Conservation (phyloP, 37 sponge, comb jelly and placozoan species). For the Corticium candelabrum region DNA sequence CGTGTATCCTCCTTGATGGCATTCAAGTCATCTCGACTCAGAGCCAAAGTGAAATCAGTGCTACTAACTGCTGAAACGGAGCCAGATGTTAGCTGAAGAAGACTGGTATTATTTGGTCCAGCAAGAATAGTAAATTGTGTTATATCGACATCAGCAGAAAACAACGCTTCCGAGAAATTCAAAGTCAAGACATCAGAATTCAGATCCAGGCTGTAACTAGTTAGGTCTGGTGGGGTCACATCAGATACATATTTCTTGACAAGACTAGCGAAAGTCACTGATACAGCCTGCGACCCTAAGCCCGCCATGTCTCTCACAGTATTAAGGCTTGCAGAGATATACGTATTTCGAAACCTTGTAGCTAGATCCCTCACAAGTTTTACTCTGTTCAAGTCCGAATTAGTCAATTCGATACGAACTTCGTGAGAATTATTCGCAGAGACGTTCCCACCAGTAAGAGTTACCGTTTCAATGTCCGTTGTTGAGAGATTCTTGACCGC, state of each 20-base stretch:
- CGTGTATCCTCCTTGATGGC: constrained; percentile 36
- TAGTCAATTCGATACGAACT: constrained; percentile 22
- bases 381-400: constrained; percentile 45
- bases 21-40: constrained; percentile 48
- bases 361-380: constrained; percentile 41
- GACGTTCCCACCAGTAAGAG: constrained; percentile 15
- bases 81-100: constrained; percentile 28
- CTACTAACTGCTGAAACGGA: constrained; percentile 15
- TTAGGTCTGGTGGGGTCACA: not conserved
- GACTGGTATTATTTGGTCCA: not conserved
- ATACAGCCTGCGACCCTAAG: not conserved
- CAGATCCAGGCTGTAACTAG: not conserved
- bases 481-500: not conserved
- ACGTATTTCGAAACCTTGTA: constrained; percentile 35
- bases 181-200: constrained; percentile 15
- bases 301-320: constrained; percentile 41
- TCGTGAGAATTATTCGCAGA: constrained; percentile 25
- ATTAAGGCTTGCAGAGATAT: constrained; percentile 21
- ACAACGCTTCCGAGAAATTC: constrained; percentile 68
- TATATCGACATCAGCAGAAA: constrained; percentile 43
- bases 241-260: not conserved
- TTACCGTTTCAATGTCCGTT: constrained; percentile 19
- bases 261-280: not conserved
- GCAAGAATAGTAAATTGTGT: constrained; percentile 37
- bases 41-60: constrained; percentile 18